These are phyloP conservation scores for Reinhardtius hippoglossoides DNA, from an alignment of 2,113 vertebrate genomes.

Conservation along the genomic window DNA sequence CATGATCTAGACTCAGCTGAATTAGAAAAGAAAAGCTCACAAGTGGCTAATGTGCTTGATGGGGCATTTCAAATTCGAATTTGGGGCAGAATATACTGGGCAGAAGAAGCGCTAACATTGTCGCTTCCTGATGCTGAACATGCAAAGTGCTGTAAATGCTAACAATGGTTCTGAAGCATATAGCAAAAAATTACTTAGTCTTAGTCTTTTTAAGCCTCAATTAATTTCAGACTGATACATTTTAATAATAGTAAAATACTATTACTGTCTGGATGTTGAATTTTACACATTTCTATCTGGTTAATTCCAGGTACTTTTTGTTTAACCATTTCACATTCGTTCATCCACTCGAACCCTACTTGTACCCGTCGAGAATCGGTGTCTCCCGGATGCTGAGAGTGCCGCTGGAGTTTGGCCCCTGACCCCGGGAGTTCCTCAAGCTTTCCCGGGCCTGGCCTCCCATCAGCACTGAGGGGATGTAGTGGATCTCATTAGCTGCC, in stretches of 20 bases:
- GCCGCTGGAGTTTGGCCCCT: conserved; percentile 95
- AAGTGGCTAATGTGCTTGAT: conserved; percentile 1
- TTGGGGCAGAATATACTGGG: conserved; percentile 3
- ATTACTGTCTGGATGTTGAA: background rate
- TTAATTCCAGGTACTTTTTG: background rate
- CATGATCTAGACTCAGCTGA: background rate
- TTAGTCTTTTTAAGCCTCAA: background rate
- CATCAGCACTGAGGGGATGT: conserved; percentile 97
- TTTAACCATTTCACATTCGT: conserved; percentile 3
- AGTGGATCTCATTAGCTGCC: conserved; percentile 98
- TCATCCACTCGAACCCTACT: conserved; percentile 7
- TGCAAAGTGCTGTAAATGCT: no score
- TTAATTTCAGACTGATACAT: background rate
- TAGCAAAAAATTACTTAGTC: background rate
- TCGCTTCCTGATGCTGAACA: no score
- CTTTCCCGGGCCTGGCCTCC: conserved; percentile 96
- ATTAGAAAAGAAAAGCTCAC: conserved; percentile 12
- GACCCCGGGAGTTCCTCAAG: conserved; percentile 93
- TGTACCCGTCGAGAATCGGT: conserved; percentile 94
- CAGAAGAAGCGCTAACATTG: background rate
- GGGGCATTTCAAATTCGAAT: background rate
- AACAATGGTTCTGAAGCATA: background rate
- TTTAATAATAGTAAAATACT: background rate
- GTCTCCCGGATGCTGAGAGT: conserved; percentile 98
- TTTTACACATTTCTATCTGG: background rate